Evolutionary conservation across 2,888 invertebrate species (phyloP).

Genomic region (Steinernema carpocapsae): DNA sequence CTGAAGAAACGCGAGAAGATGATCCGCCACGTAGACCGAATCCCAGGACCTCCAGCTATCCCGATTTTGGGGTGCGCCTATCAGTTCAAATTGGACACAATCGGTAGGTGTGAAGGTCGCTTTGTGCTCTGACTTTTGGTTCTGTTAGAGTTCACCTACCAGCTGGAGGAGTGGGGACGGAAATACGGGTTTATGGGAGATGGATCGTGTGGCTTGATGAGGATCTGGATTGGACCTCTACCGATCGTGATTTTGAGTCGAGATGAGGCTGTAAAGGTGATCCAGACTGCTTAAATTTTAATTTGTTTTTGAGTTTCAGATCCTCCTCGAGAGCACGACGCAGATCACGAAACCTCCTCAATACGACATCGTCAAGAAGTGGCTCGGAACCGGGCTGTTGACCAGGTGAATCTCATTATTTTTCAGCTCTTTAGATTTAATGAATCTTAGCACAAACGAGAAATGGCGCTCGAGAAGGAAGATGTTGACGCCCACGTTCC

Average conservation of each 20-base stretch:
- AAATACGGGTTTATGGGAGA: neutral
- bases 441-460: conserved; percentile 66
- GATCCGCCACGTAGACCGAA: conserved; percentile 27
- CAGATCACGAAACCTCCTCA: conserved; percentile 69
- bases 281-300: no score
- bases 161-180: conserved; percentile 47
- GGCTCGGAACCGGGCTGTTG: conserved; percentile 72
- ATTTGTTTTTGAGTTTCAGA: conserved; percentile 37
- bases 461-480: conserved; percentile 71
- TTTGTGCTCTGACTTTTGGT: no score
- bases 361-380: conserved; percentile 71
- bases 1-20: neutral
- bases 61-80: conserved; percentile 59
- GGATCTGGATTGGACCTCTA: conserved; percentile 50
- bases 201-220: conserved; percentile 35
- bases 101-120: conserved; percentile 30
- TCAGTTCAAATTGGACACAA: conserved; percentile 57
- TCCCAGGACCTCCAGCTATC: conserved; percentile 59
- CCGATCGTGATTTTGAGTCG: conserved; percentile 47
- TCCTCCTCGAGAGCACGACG: conserved; percentile 64
- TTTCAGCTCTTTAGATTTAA: no score
- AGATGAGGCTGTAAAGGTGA: conserved; percentile 48
- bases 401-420: conserved; percentile 62
- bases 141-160: conserved; percentile 47
- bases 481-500: conserved; percentile 72